Evolutionary conservation across 2,888 invertebrate genomes (phyloP).

Genomic region (Syritta pipiens): DNA sequence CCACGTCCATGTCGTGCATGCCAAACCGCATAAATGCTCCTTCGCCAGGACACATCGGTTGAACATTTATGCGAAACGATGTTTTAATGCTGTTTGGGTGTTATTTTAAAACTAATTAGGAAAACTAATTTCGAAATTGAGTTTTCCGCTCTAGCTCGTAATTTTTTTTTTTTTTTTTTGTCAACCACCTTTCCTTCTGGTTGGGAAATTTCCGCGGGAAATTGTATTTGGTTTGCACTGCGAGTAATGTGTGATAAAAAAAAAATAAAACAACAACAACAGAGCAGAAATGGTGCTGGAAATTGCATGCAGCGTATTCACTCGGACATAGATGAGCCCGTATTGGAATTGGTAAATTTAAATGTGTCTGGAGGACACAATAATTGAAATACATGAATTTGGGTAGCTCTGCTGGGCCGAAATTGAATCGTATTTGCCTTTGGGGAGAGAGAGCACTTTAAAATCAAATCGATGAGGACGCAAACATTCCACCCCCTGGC

Average conservation of each 20-base stretch:
- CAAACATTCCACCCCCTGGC: not conserved
- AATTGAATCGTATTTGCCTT: conserved; percentile 26
- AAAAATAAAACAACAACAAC: conserved; percentile 8
- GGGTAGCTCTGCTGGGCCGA: conserved; percentile 33
- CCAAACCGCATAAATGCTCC: conserved; percentile 61
- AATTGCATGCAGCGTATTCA: conserved; percentile 27
- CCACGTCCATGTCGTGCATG: conserved; percentile 63
- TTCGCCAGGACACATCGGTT: conserved; percentile 21
- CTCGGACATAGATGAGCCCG: not conserved
- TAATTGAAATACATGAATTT: conserved; percentile 62
- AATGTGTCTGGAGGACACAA: conserved; percentile 63
- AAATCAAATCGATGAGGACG: conserved; percentile 37
- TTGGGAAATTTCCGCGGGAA: conserved; percentile 15
- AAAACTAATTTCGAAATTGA: conserved; percentile 70
- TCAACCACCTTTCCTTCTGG: not conserved
- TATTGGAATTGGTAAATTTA: conserved; percentile 46
- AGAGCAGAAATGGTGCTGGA: not conserved
- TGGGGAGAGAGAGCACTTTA: conserved; percentile 16
- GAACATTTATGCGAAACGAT: conserved; percentile 58
- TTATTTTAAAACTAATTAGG: conserved; percentile 70
- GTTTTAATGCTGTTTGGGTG: conserved; percentile 67
- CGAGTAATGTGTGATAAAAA: conserved; percentile 46
- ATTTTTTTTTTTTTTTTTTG: not conserved
- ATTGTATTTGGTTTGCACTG: conserved; percentile 60
- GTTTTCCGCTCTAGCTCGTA: conserved; percentile 47